These are phyloP conservation scores for Agrochola litura DNA, from an alignment of 2,888 invertebrate species.

Conservation along the genomic window DNA sequence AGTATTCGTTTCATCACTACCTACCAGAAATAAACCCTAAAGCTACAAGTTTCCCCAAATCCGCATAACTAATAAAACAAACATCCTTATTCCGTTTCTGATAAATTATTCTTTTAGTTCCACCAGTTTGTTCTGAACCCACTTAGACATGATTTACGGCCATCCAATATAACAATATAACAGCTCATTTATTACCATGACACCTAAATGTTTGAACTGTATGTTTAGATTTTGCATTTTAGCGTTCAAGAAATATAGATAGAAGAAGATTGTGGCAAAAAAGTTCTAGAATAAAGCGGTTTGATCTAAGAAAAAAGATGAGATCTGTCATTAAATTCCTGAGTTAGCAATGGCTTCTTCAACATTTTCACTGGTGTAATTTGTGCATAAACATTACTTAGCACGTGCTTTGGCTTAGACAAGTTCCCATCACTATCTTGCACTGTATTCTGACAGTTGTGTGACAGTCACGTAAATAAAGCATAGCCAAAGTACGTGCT, in stretches of 20 bases:
- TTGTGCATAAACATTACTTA: too few relatives aligned
- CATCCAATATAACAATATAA: conserved; percentile 62
- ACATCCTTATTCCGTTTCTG: conserved; percentile 46
- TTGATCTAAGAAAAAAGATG: neutral
- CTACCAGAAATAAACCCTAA: neutral
- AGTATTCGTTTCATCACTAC: too few relatives aligned
- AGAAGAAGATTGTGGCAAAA: neutral
- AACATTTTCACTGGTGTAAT: neutral
- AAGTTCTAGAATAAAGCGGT: neutral
- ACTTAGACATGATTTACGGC: conserved; percentile 60
- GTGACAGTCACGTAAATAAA: neutral
- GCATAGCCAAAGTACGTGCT: neutral
- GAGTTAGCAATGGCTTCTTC: neutral
- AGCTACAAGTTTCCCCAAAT: conserved; percentile 34
- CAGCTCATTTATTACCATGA: conserved; percentile 60
- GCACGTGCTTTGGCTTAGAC: too few relatives aligned
- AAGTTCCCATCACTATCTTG: too few relatives aligned
- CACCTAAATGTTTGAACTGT: conserved; percentile 34
- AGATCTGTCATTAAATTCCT: neutral
- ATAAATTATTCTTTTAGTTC: conserved; percentile 63
- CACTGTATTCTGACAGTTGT: too few relatives aligned
- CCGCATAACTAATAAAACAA: conserved; percentile 57
- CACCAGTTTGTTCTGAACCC: conserved; percentile 50
- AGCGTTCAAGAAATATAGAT: neutral
- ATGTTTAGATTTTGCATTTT: neutral